Percentiles rank a stretch among this genome's conserved stretches.
These are phyloP conservation scores for Sylvilagus bachmani DNA, from an alignment of 2,113 vertebrate genomes.

Conservation along the genomic window DNA sequence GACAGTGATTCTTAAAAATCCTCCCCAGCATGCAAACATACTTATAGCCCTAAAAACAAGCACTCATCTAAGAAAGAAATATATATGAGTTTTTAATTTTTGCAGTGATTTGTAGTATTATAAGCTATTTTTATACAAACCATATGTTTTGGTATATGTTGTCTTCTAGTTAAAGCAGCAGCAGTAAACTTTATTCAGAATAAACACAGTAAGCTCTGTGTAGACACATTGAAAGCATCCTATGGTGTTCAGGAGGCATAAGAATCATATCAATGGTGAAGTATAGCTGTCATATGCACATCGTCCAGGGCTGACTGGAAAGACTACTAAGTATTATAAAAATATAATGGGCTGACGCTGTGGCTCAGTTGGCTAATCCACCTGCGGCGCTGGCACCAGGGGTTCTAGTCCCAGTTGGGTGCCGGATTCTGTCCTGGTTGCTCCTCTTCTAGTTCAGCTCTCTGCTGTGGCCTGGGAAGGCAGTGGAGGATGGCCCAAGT, in stretches of 20 bases:
- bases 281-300: accelerated
- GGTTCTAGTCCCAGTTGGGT: no score
- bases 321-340: background rate
- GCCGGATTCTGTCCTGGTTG: no score
- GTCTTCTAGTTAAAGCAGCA: background rate
- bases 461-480: no score
- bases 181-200: background rate
- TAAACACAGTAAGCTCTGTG: background rate
- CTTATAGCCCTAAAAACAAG: background rate
- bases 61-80: background rate
- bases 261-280: background rate
- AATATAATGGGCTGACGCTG: background rate
- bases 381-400: no score
- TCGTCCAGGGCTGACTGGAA: background rate
- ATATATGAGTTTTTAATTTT: background rate
- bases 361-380: no score
- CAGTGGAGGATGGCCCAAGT: no score
- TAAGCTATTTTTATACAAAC: background rate
- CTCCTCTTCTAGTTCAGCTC: no score
- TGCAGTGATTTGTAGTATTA: background rate
- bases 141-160: background rate
- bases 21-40: background rate
- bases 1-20: background rate
- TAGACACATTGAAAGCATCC: background rate
- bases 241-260: background rate